Base-by-base conservation (phyloP, 1,140 invertebrate species). In the Caerostris extrusa region DNA sequence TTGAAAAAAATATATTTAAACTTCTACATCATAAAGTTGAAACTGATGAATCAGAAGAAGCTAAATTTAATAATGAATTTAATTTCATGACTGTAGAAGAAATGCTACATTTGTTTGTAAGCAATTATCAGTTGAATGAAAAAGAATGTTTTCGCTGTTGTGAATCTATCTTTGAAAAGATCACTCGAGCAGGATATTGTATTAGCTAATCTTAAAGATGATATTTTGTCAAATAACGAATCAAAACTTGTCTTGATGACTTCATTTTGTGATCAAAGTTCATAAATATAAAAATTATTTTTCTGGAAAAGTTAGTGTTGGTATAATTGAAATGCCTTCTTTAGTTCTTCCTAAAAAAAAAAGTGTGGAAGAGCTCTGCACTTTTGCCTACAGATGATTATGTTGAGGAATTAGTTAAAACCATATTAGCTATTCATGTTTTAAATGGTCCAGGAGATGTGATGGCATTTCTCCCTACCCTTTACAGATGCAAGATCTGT, bases 371-470 rank as follows among this genome's bases (percentile, higher is more conserved):
- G 71, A 90, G 57, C 5, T 19, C 12, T 50, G 14, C 87, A 7
- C 56, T 77, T 1, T 82, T 56, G 12, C 86, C 93, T 19, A 89
- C 50, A 19, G 81, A 94, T 85, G 67, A 94, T 90, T 94, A 94
- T 69, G 81, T 83, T n/a, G 19, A 85, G 10, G 71, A 94, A 56
- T 53, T 90, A 55, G 77, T 90, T 90, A 85, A 83, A 57, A 94
- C 93, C 7, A 71, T 53, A 34, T 19, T 94, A 5, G 56, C 93
- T 8, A 94, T 94, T 69, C 93, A 94, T 67, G n/a, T 55, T 50
- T 69, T 94, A 55, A 67, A 94, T 85, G 82, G 85, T 64, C 3
- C 4, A 8, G 93, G 93, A 50, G 93, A 94, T 90, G 64, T 94
- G 2, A 34, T 94, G 5, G 93, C 56, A 17, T 94, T 90, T 85